Conservation (phyloP, 2,888 invertebrate species). For the Oscheius sp. region DNA sequence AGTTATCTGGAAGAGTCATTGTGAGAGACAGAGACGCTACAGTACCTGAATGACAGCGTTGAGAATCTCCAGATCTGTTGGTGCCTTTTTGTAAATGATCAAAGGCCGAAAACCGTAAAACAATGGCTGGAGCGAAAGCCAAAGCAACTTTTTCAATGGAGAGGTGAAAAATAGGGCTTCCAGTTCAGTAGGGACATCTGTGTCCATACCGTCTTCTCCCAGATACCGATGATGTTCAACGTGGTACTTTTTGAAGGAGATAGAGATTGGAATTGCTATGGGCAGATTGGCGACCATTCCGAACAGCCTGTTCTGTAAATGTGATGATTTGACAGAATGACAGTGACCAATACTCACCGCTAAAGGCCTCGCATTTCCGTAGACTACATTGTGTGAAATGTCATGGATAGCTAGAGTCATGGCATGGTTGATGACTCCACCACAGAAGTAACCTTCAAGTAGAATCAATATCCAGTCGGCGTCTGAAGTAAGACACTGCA, state of each 20-base stretch:
- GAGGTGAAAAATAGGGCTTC: slow-evolving; percentile 93
- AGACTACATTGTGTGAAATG: slow-evolving; percentile 94
- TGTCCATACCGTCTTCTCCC: slow-evolving; percentile 91
- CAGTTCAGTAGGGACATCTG: slow-evolving; percentile 91
- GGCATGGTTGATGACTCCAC: slow-evolving; percentile 94
- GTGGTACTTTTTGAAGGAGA: slow-evolving; percentile 95
- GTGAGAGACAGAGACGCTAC: too few species aligned
- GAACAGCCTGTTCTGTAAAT: slow-evolving; percentile 82
- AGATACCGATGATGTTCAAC: slow-evolving; percentile 86
- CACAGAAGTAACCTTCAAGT: slow-evolving; percentile 89
- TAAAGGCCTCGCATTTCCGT: slow-evolving; percentile 81
- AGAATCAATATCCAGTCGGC: slow-evolving; percentile 85
- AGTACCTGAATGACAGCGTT: slow-evolving; percentile 83
- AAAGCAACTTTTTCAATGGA: slow-evolving; percentile 88
- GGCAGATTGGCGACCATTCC: slow-evolving; percentile 96
- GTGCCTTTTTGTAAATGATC: slow-evolving; percentile 74
- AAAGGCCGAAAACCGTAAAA: slow-evolving; percentile 94
- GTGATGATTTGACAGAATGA: not conserved
- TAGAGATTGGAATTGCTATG: slow-evolving; percentile 91
- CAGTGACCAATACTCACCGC: slow-evolving; percentile 35
- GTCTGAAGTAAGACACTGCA: slow-evolving; percentile 44
- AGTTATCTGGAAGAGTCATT: slow-evolving; percentile 77
- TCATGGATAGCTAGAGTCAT: slow-evolving; percentile 96
- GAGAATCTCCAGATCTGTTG: slow-evolving; percentile 84
- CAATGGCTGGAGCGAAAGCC: slow-evolving; percentile 92